Conservation (phyloP, 2,888 invertebrate genomes). For the Harpalus rufipes region DNA sequence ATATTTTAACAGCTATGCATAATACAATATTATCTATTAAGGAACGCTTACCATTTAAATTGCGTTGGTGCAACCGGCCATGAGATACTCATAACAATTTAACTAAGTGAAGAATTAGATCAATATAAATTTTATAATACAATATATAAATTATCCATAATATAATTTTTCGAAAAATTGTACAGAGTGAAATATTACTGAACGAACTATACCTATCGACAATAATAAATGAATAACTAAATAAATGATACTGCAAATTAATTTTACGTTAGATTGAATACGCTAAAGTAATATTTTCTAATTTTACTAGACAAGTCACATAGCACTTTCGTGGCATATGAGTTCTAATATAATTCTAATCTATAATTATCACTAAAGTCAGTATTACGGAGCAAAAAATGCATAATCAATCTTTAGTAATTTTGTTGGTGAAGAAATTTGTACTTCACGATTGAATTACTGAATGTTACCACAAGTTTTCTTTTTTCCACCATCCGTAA, state of each 20-base stretch:
- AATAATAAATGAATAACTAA: conserved; percentile 62
- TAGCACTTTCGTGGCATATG: conserved; percentile 20
- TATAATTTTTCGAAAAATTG: not conserved
- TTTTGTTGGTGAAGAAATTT: not conserved
- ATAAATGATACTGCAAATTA: conserved; percentile 34
- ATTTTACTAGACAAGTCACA: conserved; percentile 45
- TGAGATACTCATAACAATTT: too few relatives aligned
- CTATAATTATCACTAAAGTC: conserved; percentile 37
- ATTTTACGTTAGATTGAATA: conserved; percentile 38
- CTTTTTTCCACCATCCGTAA: conserved; percentile 7
- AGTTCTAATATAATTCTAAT: conserved; percentile 29
- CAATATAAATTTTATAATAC: not conserved
- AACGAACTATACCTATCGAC: conserved; percentile 52
- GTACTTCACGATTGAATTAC: conserved; percentile 30
- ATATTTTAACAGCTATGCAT: too few relatives aligned
- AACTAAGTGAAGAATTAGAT: too few relatives aligned
- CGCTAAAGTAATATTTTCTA: conserved; percentile 64
- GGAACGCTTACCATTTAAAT: too few relatives aligned
- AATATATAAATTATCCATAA: not conserved
- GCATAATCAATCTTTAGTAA: conserved; percentile 32
- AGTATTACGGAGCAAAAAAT: conserved; percentile 37
- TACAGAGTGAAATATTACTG: conserved; percentile 21
- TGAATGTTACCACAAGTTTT: conserved; percentile 16
- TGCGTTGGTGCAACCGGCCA: too few relatives aligned
- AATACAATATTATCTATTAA: too few relatives aligned